Base-by-base conservation (phyloP, 2,888 invertebrate genomes). In the Cenopis cana region DNA sequence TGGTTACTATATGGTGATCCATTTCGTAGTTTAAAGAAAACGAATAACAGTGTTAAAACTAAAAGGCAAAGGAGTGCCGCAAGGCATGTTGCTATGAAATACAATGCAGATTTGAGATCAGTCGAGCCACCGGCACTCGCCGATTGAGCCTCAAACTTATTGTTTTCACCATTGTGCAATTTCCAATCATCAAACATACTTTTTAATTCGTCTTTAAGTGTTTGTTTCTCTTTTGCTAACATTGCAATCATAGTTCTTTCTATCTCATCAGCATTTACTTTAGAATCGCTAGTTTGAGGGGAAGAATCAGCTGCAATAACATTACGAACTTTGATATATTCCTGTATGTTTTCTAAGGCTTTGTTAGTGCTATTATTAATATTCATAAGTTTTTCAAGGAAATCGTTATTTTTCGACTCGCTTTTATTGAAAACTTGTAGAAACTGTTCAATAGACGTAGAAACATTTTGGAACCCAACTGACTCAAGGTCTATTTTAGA, bases 21-120 rank as follows among this genome's bases (percentile, higher is more conserved):
- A 11, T 60, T 54, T 36, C 49, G 33, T 11, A 60, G 46, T 10
- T 66, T 71, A 60, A 71, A 55, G 36, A 60, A 71, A 36, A 61
- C 36, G 17, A 55, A 60, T 49, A 60, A 9, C 10, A 54, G 12
- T 20, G n/a, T 60, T 46, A 71, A 24, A 4, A 71, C 14, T 59
- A 71, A 33, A n/a, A 71, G n/a, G 17, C 54, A 24, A 0, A 71
- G 49, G 36, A 71, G 66, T 24, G 9, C 33, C 14, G 38, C 66
- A 8, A 71, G 60, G 14, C 70, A 71, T 8, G 60, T 38, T 49
- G 60, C 66, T 49, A 71, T 71, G 41, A 71, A 71, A 61, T 71
- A 71, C 38, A 71, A 66, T n/a, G 60, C 70, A 6, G 66, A 60
- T 49, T 55, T 71, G 5, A 66, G 36, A 10, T 71, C 49, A 5